Evolutionary conservation across 2,888 invertebrate genomes (phyloP), one percentile per base, ranked within the genome.

Genomic region (Trileptium ribeirensis): DNA sequence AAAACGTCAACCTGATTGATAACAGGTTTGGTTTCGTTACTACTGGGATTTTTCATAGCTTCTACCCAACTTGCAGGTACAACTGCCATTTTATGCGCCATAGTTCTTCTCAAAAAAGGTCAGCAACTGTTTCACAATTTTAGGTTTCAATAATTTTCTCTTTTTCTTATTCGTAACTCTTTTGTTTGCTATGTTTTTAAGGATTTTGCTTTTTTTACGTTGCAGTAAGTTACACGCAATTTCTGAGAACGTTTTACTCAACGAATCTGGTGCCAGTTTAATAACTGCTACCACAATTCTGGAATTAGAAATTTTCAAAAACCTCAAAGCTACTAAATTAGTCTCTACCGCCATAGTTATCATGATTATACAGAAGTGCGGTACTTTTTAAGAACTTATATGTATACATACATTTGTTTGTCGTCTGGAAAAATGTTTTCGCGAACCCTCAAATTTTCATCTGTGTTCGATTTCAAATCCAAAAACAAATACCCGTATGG

Each of bases 401-500:
- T 51, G 51, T 51, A 51, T 15, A 51, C 51, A 51, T 15, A 51
- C 51, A 51, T 51, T 38, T 75, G 77, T n/a, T 75, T 29, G 36
- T 75, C 77, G 3, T 39, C 77, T 36, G 77, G 77, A 24, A 75
- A 38, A 75, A 75, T 75, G n/a, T 39, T 36, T 38, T 75, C 37
- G 33, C 36, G 37, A 8, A 81, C 29, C 15, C 77, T 38, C 1
- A 79, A 34, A 2, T 51, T 1, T n/a, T 67, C 64, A 2, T 67
- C 19, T 1, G 81, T 51, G 15, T 15, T 67, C 31, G 82, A 78
- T 29, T 40, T 67, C 36, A 81, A 67, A 36, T 80, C 78, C 19
- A 81, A 8, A 31, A 81, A 79, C 31, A 81, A 70, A 37, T 81
- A 81, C n/a, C 81, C 81, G 37, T 67, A 64, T 3, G 79, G 67